Evolutionary conservation across 1,140 invertebrate species (phyloP), one percentile per base, ranked within the genome.

Genomic region (Bombus difficillimus): DNA sequence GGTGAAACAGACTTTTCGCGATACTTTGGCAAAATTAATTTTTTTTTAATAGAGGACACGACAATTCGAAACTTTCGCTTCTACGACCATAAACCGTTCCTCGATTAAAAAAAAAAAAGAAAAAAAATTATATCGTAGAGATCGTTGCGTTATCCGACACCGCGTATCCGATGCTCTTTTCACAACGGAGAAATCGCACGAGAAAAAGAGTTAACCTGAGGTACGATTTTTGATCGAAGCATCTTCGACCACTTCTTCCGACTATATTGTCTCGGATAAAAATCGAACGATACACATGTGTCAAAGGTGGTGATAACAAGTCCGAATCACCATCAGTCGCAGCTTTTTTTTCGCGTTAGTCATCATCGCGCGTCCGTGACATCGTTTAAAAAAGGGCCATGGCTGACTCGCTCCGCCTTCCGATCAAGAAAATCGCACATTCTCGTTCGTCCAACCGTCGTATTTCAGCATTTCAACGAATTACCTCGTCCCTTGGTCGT

Each of bases 361-460:
- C 57, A n/a, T 77, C 25, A 6, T 32, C 37, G 9, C 12, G 53
- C 37, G 75, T 59, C 53, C 53, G 28, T 59, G 59, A 59, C 75
- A 77, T 39, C 25, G 75, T 62, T 59, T 59, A 62, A 78, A 57
- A 57, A 62, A 59, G 32, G 37, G 53, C 57, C 76, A 64, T n/a
- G 71, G 71, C 71, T 39, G 57, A 37, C 34, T 39, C 10, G 37
- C 73, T 37, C 28, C 28, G 28, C 76, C 57, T 39, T 41, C 34
- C 28, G 57, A 41, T 64, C 15, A 22, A 62, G 28, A 41, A 43
- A 76, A 78, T 62, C 37, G 22, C 32, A 13, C 76, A 15, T 25
- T 39, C 53, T 9, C 28, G 71, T 25, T 39, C 41, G n/a, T 10
- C 71, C 28, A 32, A 32, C n/a, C 53, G 12, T 3, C n/a, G 15